Evolutionary conservation across 1,140 invertebrate genomes (phyloP).

Genomic region (Aphidius gifuensis): DNA sequence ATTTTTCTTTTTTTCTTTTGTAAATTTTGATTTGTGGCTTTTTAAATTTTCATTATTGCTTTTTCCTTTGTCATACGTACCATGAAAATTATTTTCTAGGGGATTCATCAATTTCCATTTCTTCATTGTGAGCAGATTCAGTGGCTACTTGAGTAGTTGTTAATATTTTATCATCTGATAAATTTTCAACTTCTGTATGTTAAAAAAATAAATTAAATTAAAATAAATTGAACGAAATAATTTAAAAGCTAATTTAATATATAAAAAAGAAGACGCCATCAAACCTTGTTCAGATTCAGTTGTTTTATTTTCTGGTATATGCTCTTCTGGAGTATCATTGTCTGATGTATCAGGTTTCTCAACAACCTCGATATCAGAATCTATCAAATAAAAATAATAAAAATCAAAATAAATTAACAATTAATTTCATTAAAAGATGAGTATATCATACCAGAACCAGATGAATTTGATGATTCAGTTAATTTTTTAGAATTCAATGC

Average conservation of each 20-base stretch:
- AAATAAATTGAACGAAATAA: neutral
- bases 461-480: constrained; percentile 17
- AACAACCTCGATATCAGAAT: constrained; percentile 47
- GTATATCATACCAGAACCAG: constrained; percentile 5
- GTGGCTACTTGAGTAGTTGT: constrained; percentile 17
- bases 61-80: no score
- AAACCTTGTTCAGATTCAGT: constrained; percentile 13
- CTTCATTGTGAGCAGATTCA: constrained; percentile 20
- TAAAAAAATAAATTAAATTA: neutral
- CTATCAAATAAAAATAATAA: constrained; percentile 27
- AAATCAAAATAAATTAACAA: neutral
- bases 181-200: neutral
- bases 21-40: no score
- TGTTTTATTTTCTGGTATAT: constrained; percentile 22
- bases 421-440: constrained; percentile 3
- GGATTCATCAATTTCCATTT: constrained; percentile 40
- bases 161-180: constrained; percentile 11
- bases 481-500: constrained; percentile 16
- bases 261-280: neutral
- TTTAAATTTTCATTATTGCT: no score
- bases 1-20: no score
- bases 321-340: constrained; percentile 9
- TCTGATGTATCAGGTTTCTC: constrained; percentile 36
- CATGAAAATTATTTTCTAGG: constrained; percentile 12
- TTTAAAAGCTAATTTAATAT: no score